These are phyloP conservation scores for Metacarcinus magister DNA, from an alignment of 2,888 invertebrate species.

Conservation along the genomic window DNA sequence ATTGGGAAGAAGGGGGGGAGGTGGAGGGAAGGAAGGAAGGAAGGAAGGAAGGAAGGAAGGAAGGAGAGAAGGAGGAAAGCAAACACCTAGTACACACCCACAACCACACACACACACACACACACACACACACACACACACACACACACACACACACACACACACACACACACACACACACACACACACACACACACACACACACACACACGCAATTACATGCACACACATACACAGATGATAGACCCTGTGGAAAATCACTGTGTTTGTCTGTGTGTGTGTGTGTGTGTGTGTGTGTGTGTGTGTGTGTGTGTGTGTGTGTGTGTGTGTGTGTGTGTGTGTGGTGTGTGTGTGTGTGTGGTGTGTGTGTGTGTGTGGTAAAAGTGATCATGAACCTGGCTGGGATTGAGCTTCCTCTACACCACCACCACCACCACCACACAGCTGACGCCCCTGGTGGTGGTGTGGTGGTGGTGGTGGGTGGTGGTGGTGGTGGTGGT, in stretches of 20 bases:
- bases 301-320: slow-evolving; percentile 26
- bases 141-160: background rate
- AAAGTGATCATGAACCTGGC: slow-evolving; percentile 43
- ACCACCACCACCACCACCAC: background rate
- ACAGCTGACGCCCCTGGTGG: background rate
- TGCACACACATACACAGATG: too few relatives aligned
- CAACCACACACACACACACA: too few relatives aligned
- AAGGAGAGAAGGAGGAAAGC: too few relatives aligned
- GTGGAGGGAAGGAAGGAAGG: too few relatives aligned
- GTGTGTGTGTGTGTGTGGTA: background rate
- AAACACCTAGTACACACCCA: too few relatives aligned
- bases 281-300: background rate
- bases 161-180: background rate
- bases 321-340: slow-evolving; percentile 26
- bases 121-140: too few relatives aligned
- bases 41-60: too few relatives aligned
- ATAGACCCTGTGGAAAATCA: background rate
- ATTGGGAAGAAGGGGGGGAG: too few relatives aligned
- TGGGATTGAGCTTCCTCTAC: background rate
- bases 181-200: background rate
- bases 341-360: too few relatives aligned
- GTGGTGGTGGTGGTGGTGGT: slow-evolving; percentile 34
- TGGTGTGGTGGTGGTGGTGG: slow-evolving; percentile 12
- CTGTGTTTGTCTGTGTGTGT: background rate
- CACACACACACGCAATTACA: slow-evolving; percentile 11